These are phyloP conservation scores for Argyra leucocephala DNA, from an alignment of 2,888 invertebrate species.

Conservation along the genomic window DNA sequence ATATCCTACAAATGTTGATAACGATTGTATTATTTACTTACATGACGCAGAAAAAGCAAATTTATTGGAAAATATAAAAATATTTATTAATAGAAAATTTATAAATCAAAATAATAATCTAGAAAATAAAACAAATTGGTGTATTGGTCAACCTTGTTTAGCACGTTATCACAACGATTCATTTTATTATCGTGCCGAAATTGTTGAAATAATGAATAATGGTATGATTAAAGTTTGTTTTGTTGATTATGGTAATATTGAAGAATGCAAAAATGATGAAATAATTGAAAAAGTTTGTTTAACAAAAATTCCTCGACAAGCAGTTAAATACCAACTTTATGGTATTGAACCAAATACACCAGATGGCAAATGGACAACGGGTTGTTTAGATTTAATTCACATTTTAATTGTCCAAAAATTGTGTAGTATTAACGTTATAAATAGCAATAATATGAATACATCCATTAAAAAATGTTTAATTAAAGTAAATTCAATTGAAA, in stretches of 20 bases:
- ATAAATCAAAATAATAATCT: constrained; percentile 41
- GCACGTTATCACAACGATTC: constrained; percentile 57
- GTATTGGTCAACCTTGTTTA: constrained; percentile 56
- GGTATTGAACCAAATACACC: constrained; percentile 44
- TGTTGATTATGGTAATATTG: constrained; percentile 76
- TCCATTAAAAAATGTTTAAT: constrained; percentile 31
- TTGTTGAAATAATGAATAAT: constrained; percentile 44
- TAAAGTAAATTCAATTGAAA: constrained; percentile 23
- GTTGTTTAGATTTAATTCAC: constrained; percentile 55
- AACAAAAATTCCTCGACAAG: constrained; percentile 57
- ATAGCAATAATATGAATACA: constrained; percentile 21
- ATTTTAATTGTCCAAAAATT: constrained; percentile 49
- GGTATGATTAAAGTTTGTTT: constrained; percentile 48
- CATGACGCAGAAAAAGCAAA: constrained; percentile 31
- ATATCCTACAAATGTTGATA: constrained; percentile 54
- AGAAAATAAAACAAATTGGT: constrained; percentile 46
- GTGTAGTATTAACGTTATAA: constrained; percentile 40
- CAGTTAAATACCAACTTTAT: constrained; percentile 51
- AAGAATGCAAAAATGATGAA: constrained; percentile 49
- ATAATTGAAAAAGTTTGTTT: constrained; percentile 55
- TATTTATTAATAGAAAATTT: constrained; percentile 46
- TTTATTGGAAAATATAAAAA: constrained; percentile 47
- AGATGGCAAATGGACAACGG: constrained; percentile 44
- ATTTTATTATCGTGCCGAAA: constrained; percentile 61
- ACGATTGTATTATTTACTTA: constrained; percentile 45